Conservation (phyloP, 1,140 invertebrate species). For the Bombus consobrinus region DNA sequence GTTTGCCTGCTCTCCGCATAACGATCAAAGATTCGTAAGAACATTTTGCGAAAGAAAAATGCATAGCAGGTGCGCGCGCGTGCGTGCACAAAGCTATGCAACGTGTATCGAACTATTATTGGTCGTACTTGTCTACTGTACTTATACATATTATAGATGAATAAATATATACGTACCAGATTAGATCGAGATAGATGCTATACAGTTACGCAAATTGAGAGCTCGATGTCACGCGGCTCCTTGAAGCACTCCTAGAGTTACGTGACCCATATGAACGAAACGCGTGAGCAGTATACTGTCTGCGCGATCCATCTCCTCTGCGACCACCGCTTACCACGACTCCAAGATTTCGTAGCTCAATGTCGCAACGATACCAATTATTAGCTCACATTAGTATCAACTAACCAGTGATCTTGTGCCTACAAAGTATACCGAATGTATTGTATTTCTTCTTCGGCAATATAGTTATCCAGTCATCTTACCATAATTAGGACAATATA, state of each 20-base stretch:
- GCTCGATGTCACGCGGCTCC: constrained; percentile 51
- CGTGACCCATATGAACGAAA: constrained; percentile 64
- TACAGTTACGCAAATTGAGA: constrained; percentile 44
- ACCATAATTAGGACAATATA: not conserved
- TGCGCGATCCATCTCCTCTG: constrained; percentile 30
- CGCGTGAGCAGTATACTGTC: constrained; percentile 27
- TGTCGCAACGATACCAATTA: constrained; percentile 67
- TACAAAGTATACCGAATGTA: not conserved
- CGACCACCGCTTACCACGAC: not conserved
- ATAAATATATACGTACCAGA: not conserved
- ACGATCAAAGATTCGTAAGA: no score
- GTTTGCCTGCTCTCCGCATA: no score
- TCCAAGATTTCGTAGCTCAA: constrained; percentile 64
- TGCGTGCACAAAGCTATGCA: not conserved
- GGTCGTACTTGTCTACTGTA: no score
- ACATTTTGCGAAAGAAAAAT: no score
- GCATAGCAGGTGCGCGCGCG: no score
- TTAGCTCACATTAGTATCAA: constrained; percentile 53
- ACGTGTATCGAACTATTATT: not conserved
- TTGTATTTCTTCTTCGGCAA: not conserved
- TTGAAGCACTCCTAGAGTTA: constrained; percentile 69
- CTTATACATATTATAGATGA: no score
- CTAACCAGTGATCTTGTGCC: constrained; percentile 36
- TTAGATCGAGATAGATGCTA: not conserved
- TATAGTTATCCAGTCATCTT: not conserved